A percentile compares a stretch with the other conserved stretches of the same genome.
phyloP scores from a whole-genome alignment of 2,113 vertebrate genomes.

The Caranx melampygus region DNA sequence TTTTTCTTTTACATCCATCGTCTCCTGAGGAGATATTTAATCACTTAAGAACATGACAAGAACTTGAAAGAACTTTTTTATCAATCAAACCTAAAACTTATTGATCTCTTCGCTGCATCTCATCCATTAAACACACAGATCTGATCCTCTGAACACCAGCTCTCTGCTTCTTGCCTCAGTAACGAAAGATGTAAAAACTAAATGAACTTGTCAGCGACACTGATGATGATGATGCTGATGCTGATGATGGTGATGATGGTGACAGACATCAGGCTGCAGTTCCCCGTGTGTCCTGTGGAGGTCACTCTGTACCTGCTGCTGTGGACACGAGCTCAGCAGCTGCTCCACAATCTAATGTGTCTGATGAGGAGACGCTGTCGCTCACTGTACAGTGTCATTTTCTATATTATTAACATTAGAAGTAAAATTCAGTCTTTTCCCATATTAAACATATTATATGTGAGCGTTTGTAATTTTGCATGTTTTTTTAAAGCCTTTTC shows the following conservation, averaged over 20 bases:
- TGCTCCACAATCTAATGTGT: slow-evolving; percentile 24
- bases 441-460: not conserved
- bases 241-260: too few relatives aligned
- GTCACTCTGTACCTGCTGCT: slow-evolving; percentile 70
- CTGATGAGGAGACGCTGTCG: slow-evolving; percentile 19
- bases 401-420: slow-evolving; percentile 10
- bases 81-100: slow-evolving; percentile 31
- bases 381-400: slow-evolving; percentile 1
- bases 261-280: slow-evolving; percentile 45
- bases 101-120: slow-evolving; percentile 1
- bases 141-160: not conserved
- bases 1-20: slow-evolving; percentile 7
- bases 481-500: not conserved
- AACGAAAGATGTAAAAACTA: not conserved
- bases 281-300: slow-evolving; percentile 57
- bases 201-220: too few relatives aligned
- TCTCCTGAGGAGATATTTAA: slow-evolving; percentile 15
- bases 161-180: not conserved
- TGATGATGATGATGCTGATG: too few relatives aligned
- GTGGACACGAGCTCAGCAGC: not conserved
- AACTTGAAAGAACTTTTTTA: slow-evolving; percentile 26
- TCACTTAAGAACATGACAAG: slow-evolving; percentile 20
- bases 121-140: not conserved
- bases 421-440: not conserved
- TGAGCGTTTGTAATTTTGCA: not conserved